Evolutionary conservation across 2,113 vertebrate genomes (phyloP).

Genomic region (Dromaius novaehollandiae): DNA sequence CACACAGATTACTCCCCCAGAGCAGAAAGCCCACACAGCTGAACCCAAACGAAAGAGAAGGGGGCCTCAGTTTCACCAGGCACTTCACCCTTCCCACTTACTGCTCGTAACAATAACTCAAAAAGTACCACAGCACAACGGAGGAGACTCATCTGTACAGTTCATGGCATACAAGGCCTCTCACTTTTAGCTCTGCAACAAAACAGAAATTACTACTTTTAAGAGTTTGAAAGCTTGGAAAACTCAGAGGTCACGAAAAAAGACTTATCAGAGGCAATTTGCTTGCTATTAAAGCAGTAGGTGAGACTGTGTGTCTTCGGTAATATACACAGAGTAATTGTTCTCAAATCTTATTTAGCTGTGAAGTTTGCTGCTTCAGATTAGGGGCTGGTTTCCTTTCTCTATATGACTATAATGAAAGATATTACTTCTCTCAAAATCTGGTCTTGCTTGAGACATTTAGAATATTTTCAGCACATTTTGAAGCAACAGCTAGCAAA

Average conservation of each 20-base stretch:
- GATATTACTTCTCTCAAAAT: not conserved
- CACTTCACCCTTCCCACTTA: not conserved
- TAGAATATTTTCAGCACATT: not conserved
- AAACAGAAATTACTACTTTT: not conserved
- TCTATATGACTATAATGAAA: not conserved
- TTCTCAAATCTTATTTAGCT: not conserved
- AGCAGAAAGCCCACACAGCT: not conserved
- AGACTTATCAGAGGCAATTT: not conserved
- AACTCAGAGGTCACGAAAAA: not conserved
- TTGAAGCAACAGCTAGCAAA: not conserved
- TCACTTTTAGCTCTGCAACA: not conserved
- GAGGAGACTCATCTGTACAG: not conserved
- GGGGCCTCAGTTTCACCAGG: not conserved
- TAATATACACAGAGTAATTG: not conserved
- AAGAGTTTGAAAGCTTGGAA: not conserved
- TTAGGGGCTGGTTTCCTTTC: not conserved
- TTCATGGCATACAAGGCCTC: not conserved
- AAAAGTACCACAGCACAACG: not conserved
- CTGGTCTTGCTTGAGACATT: not conserved
- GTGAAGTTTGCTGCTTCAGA: not conserved
- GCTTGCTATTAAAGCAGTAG: not conserved
- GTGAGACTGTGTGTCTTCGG: not conserved
- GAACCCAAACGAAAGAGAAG: not conserved
- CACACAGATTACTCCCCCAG: rapidly evolving
- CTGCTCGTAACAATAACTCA: not conserved